Conservation (phyloP, 2,113 vertebrate species). For the Smithornis capensis region DNA sequence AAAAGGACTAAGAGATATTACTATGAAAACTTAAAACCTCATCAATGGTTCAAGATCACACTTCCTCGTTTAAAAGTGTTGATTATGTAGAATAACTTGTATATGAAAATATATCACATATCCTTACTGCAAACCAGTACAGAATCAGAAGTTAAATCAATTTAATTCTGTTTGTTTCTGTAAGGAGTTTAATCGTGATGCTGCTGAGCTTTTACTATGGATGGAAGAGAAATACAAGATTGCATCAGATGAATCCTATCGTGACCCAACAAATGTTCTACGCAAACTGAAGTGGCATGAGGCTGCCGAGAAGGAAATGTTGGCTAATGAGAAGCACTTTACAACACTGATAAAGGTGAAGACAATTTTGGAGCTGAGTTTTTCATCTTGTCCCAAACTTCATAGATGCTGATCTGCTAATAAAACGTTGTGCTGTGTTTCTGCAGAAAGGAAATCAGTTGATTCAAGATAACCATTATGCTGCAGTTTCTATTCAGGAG, state of each 20-base stretch:
- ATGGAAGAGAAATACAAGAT: conserved; percentile 86
- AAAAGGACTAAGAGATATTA: not conserved
- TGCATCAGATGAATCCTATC: conserved; percentile 80
- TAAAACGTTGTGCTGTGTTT: not conserved
- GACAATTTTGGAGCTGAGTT: not conserved
- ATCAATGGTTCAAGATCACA: not conserved
- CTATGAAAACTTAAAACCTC: not conserved
- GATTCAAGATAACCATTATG: conserved; percentile 66
- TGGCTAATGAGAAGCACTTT: conserved; percentile 77
- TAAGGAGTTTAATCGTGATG: conserved; percentile 85
- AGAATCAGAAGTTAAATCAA: not conserved
- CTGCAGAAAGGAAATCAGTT: conserved; percentile 79
- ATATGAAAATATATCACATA: not conserved
- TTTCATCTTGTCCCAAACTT: not conserved
- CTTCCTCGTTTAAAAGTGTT: not conserved
- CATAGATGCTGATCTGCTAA: not conserved
- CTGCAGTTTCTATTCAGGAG: conserved; percentile 66
- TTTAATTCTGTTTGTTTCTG: not conserved
- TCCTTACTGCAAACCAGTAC: not conserved
- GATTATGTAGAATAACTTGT: not conserved
- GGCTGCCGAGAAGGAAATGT: conserved; percentile 81
- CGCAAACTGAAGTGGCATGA: conserved; percentile 82
- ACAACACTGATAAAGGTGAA: conserved; percentile 78
- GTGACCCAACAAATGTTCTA: conserved; percentile 78
- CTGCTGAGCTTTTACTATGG: conserved; percentile 84